Percentiles rank a stretch among this genome's conserved stretches.
These are phyloP conservation scores for Limnephilus rhombicus DNA, from an alignment of 2,888 invertebrate genomes.

Conservation along the genomic window DNA sequence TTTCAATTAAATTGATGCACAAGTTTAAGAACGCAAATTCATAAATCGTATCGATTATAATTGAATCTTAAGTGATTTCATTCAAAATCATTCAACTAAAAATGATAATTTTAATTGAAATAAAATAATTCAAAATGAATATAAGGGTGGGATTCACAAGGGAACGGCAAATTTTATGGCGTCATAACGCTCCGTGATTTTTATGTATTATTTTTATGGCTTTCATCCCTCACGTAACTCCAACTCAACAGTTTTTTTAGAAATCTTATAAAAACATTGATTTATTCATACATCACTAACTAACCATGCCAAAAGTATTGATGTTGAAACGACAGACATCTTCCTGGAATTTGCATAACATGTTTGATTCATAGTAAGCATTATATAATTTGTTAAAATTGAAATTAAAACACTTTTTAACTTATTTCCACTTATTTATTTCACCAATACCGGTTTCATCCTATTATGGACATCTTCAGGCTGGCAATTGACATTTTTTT, in stretches of 20 bases:
- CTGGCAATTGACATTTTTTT: no score
- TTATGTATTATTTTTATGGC: constrained; percentile 58
- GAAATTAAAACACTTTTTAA: no score
- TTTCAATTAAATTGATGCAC: no score
- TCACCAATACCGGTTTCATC: no score
- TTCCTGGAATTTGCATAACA: not conserved
- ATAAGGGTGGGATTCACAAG: not conserved
- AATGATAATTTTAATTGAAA: not conserved
- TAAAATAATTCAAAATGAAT: not conserved
- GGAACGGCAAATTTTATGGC: constrained; percentile 59
- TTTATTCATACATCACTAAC: not conserved
- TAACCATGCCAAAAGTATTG: not conserved
- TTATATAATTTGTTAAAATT: no score
- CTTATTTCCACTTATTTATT: no score
- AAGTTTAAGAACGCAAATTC: no score
- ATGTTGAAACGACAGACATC: not conserved
- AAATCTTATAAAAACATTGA: not conserved
- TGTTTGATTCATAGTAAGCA: no score
- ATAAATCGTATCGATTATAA: no score
- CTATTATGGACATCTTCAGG: no score
- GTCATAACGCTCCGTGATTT: constrained; percentile 61
- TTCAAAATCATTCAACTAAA: no score
- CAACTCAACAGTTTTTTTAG: not conserved
- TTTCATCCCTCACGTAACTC: not conserved
- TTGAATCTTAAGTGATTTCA: no score